Evolutionary conservation across 2,113 vertebrate species (phyloP), one percentile per base, ranked within the genome.

Genomic region (Fulmarus glacialis): DNA sequence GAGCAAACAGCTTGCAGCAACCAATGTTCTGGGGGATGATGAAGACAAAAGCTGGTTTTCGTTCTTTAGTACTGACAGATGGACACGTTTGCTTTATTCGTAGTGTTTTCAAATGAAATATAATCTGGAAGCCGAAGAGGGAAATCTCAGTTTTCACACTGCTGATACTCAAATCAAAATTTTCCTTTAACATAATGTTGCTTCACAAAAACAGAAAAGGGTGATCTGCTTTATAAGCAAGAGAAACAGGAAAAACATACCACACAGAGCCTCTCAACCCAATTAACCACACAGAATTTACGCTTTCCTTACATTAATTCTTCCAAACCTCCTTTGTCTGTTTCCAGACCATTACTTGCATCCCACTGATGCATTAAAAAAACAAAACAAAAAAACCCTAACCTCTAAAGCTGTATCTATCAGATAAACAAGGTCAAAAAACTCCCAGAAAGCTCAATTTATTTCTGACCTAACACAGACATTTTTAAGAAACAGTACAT

Each of bases 1-100:
- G 22, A 64, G 50, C 52, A 34, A 30, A 14, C 19, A 30, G 42
- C 79, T 14, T 9, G 55, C 47, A 45, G 78, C 68, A 64, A 18
- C 55, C 55, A 58, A 1, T 0, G 2, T 4, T 36, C 30, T 2
- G 19, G 26, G 30, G 58, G 22, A 52, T 1, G 22, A 52, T 1
- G 5, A 6, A 22, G 15, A 15, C 5, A 40, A 27, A 11, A 72
- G 74, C 36, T 24, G n/a, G 3, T 2, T 3, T 72, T 80, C 38
- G 48, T 4, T 34, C 78, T 47, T n/a, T 3, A 2, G 24, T 14
- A 22, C 50, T 6, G 47, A 48, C 43, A 74, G 13, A 34, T 4
- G n/a, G 62, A 56, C 42, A 6, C 3, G 0, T 32, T 15, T 32
- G 62, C 73, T 89, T 74, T 50, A 38, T 15, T 52, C 10, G 0